Evolutionary conservation across 2,797 vertebrate species (phyloP), one percentile per base, ranked within the genome.

Genomic region (Avahi laniger): DNA sequence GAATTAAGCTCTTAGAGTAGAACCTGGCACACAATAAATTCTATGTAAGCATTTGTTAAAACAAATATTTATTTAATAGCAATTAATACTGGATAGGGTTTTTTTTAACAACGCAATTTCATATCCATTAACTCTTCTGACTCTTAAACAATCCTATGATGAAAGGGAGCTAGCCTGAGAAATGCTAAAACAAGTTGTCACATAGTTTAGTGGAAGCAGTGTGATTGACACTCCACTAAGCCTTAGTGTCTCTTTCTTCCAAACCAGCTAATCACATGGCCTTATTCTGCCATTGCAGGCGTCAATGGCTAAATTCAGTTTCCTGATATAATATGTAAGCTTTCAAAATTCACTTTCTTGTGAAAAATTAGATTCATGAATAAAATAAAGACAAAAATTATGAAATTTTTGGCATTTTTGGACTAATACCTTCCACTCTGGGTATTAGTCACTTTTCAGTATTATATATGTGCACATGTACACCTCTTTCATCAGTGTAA

Each of bases 341-440:
- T 76, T 81, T 88, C 17, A 92, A 93, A 59, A 67, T 70, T 82
- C 33, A 48, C n/a, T 85, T 86, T 69, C 30, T 69, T 75, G 57
- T 67, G 75, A 63, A 63, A 70, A 82, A 52, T 92, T 89, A 83
- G 10, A 15, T 81, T 78, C 90, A 52, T 87, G 9, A 93, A 82
- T 90, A 89, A 76, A 93, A 93, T 75, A 86, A 48, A 73, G 4
- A 52, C 6, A 90, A 67, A 93, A 76, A 81, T 54, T 89, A n/a
- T 38, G 59, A 73, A 72, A 0, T 38, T 67, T 70, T 69, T 48
- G 5, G 13, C 10, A 43, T 52, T 33, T n/a, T 85, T 78, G 5
- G 7, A 54, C 30, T 69, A 52, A 43, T 43, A 33, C 24, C 26
- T 79, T 85, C 26, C 54, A 18, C 18, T 61, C 26, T 52, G 48